Evolutionary conservation across 2,113 vertebrate species (phyloP).

Genomic region (Anoplopoma fimbria): DNA sequence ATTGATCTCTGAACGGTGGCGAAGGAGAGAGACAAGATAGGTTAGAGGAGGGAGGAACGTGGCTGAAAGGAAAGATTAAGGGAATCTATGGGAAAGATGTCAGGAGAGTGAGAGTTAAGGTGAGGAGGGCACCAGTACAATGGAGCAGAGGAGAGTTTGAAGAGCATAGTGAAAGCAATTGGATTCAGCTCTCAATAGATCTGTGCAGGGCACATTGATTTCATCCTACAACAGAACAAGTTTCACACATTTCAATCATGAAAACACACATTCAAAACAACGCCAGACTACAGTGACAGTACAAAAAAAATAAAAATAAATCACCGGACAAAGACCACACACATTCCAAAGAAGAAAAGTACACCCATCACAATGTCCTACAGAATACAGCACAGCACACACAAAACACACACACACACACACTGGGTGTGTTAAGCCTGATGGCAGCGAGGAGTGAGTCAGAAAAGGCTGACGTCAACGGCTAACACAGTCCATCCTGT

Average conservation of each 20-base stretch:
- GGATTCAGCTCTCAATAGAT: constrained; percentile 34
- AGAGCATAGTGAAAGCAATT: constrained; percentile 41
- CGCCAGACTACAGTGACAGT: constrained; percentile 10
- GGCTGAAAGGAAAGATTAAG: constrained; percentile 38
- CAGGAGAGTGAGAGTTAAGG: constrained; percentile 17
- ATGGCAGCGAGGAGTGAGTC: constrained; percentile 79
- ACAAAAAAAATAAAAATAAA: not conserved
- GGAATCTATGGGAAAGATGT: constrained; percentile 31
- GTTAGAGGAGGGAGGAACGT: constrained; percentile 48
- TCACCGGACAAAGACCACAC: constrained; percentile 51
- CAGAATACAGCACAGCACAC: constrained; percentile 51
- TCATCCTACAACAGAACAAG: constrained; percentile 15
- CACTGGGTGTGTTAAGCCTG: constrained; percentile 71
- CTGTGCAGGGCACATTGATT: constrained; percentile 36
- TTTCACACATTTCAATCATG: constrained; percentile 37
- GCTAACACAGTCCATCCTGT: constrained; percentile 71
- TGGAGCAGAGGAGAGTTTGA: constrained; percentile 22
- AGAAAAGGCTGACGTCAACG: constrained; percentile 79
- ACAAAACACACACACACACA: constrained; percentile 37
- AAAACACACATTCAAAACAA: constrained; percentile 29
- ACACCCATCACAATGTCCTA: constrained; percentile 58
- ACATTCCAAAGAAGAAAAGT: constrained; percentile 55
- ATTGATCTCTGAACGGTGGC: constrained; percentile 87
- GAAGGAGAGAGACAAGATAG: constrained; percentile 45
- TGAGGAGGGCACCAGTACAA: constrained; percentile 7